Conservation (phyloP, 2,113 vertebrate genomes). For the Phoxinus phoxinus region DNA sequence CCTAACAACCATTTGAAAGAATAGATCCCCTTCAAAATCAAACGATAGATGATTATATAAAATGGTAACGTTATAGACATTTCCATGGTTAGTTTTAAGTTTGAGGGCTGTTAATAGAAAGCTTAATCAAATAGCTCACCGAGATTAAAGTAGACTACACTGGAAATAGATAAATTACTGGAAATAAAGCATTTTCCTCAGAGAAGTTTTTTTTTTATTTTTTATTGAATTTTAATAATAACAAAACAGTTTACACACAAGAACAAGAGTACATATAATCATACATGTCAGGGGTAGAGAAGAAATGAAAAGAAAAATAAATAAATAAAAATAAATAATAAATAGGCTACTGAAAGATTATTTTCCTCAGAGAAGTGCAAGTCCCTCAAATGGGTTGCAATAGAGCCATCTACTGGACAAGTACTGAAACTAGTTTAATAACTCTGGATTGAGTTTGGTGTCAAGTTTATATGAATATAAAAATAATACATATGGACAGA, state of each 20-base stretch:
- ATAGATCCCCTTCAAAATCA: no score
- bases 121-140: background rate
- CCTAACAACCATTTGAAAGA: no score
- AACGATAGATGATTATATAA: no score
- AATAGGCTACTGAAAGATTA: no score
- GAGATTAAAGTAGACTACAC: background rate
- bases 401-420: conserved; percentile 40
- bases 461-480: background rate
- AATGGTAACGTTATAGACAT: background rate
- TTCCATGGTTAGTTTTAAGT: background rate
- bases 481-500: background rate
- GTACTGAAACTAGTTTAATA: background rate
- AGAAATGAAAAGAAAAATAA: no score
- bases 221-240: no score
- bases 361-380: background rate
- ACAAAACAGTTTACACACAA: no score
- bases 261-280: no score
- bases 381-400: background rate
- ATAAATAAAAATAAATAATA: no score
- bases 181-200: background rate
- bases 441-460: background rate
- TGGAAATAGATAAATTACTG: background rate
- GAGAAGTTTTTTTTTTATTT: no score
- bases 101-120: background rate
- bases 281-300: no score